These are phyloP conservation scores for Propithecus deckenii DNA, from an alignment of 2,797 vertebrate species.

Conservation along the genomic window DNA sequence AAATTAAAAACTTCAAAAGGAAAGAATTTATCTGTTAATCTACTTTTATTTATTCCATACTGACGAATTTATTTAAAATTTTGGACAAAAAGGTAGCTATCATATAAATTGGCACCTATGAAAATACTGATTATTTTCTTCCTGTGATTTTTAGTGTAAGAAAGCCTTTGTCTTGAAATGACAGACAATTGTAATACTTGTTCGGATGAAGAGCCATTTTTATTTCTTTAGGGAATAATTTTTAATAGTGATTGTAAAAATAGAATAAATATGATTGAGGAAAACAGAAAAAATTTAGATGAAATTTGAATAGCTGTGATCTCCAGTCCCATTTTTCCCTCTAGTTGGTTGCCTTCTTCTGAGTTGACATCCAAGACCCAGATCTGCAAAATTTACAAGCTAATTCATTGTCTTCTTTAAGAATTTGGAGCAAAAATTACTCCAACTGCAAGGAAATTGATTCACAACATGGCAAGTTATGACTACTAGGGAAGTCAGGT, in stretches of 20 bases:
- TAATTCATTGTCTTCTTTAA: background rate
- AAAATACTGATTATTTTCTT: background rate
- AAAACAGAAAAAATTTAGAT: conserved; percentile 22
- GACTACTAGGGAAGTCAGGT: background rate
- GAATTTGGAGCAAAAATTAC: background rate
- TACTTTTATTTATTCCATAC: background rate
- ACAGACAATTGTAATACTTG: background rate
- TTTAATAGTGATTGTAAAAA: conserved; percentile 23
- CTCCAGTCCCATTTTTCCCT: background rate
- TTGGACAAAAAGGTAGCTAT: background rate
- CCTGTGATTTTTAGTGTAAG: conserved; percentile 2
- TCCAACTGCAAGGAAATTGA: background rate
- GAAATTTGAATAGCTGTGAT: background rate
- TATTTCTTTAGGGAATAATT: conserved; percentile 24
- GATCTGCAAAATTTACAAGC: background rate
- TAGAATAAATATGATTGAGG: background rate
- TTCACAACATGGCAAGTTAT: background rate
- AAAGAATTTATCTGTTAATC: background rate
- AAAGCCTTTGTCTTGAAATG: conserved; percentile 17
- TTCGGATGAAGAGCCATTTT: conserved; percentile 19
- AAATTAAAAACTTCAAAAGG: background rate
- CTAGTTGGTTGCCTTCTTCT: background rate
- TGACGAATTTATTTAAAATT: background rate
- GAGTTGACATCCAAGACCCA: background rate
- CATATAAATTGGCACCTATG: background rate